Evolutionary conservation across 1,140 invertebrate species (phyloP).

Genomic region (Ptiloglossa arizonensis): DNA sequence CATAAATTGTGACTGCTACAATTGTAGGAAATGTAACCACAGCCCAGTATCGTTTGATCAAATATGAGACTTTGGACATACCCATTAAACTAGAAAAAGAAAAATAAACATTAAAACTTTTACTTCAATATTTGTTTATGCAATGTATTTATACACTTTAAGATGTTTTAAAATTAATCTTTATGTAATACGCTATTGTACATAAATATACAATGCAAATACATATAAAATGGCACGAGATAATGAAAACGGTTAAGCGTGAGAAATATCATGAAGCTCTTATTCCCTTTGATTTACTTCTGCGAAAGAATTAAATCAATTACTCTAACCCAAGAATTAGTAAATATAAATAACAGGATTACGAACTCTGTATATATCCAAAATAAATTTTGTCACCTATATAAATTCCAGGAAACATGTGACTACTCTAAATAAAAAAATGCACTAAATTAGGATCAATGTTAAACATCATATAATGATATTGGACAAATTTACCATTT

Average conservation of each 20-base stretch:
- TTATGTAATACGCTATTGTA: not conserved
- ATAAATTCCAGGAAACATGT: too few relatives aligned
- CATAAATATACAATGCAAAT: too few relatives aligned
- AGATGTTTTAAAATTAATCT: not conserved
- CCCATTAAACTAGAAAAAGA: slow-evolving; percentile 32
- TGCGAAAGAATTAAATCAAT: not conserved
- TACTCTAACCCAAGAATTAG: not conserved
- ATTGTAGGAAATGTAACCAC: slow-evolving; percentile 86
- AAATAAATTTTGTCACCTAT: not conserved
- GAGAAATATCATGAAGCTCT: not conserved
- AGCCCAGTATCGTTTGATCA: slow-evolving; percentile 83
- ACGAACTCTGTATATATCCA: not conserved
- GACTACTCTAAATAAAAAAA: not conserved
- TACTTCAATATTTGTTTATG: not conserved
- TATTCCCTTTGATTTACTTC: not conserved
- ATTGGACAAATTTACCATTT: not conserved
- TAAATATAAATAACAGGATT: not conserved
- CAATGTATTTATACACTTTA: not conserved
- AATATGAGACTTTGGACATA: fast-evolving
- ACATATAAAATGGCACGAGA: not conserved
- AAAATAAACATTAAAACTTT: not conserved
- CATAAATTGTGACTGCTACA: slow-evolving; percentile 83
- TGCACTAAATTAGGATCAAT: not conserved
- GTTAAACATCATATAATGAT: not conserved
- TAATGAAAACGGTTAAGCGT: not conserved